phyloP scores from a whole-genome alignment of 2,113 vertebrate species.

The Crypturellus undulatus region DNA sequence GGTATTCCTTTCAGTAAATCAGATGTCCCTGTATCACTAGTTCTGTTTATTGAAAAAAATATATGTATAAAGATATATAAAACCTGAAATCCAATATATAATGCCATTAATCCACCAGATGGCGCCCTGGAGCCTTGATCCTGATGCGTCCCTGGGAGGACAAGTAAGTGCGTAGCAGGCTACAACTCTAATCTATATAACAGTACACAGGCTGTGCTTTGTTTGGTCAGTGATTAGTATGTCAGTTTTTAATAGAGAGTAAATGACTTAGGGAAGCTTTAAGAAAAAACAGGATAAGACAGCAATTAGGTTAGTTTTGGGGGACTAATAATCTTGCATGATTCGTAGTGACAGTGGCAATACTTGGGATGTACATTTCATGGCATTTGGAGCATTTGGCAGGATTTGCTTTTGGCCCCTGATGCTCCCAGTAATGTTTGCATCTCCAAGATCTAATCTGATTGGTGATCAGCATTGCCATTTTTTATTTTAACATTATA shows the following conservation, averaged over 20 bases:
- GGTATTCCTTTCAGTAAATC: neutral
- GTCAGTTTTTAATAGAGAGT: constrained; percentile 1
- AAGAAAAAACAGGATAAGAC: neutral
- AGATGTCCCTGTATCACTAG: neutral
- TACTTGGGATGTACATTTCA: neutral
- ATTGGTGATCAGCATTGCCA: fast-evolving
- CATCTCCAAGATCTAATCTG: neutral
- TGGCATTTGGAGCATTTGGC: neutral
- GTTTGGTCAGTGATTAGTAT: neutral
- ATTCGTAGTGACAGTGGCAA: neutral
- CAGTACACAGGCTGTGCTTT: neutral
- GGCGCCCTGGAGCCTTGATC: constrained; percentile 69
- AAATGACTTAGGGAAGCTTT: neutral
- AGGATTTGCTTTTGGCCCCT: neutral
- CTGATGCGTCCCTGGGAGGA: fast-evolving
- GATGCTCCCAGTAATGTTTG: neutral
- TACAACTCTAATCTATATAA: neutral
- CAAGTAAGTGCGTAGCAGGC: neutral
- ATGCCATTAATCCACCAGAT: constrained; percentile 55
- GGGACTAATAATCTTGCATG: constrained; percentile 11
- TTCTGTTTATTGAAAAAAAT: neutral
- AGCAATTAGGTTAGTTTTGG: neutral
- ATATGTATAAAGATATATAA: neutral
- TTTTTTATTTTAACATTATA: neutral
- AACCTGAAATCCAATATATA: too few species aligned